A percentile compares a stretch with the other conserved stretches of the same genome.
Conservation (phyloP, 1,140 invertebrate species). For the Heliconius himera region DNA sequence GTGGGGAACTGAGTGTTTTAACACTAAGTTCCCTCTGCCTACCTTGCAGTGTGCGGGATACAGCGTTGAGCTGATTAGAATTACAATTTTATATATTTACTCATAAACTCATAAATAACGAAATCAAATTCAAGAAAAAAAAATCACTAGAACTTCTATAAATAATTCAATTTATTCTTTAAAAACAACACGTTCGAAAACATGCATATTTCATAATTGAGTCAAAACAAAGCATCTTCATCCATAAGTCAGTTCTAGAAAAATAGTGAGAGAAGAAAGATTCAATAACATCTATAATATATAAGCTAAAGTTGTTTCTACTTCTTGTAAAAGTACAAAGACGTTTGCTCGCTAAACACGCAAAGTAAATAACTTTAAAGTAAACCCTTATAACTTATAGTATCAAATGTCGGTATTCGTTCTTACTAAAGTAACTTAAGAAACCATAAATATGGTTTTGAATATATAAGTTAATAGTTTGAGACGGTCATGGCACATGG, state of each 20-base stretch:
- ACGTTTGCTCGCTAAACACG: slow-evolving; percentile 6
- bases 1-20: too few relatives aligned
- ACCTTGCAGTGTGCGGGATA: too few relatives aligned
- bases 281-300: slow-evolving; percentile 24
- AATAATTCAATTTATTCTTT: not conserved
- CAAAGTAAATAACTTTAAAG: not conserved
- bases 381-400: not conserved
- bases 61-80: too few relatives aligned
- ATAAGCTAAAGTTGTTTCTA: slow-evolving; percentile 8
- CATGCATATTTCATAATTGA: slow-evolving; percentile 16
- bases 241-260: slow-evolving; percentile 15
- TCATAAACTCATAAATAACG: too few relatives aligned
- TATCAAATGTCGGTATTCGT: not conserved
- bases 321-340: slow-evolving; percentile 12
- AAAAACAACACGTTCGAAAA: slow-evolving; percentile 6
- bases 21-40: too few relatives aligned
- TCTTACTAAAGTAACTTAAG: not conserved
- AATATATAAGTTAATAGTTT: not conserved
- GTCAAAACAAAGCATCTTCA: slow-evolving; percentile 18
- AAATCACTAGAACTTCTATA: not conserved
- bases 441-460: not conserved
- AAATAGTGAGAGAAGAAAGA: slow-evolving; percentile 19
- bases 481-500: too few relatives aligned
- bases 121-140: too few relatives aligned
- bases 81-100: too few relatives aligned